Percentiles rank a stretch among this genome's conserved stretches.
Conservation (phyloP, 2,113 vertebrate species). For the Ctenodactylus gundi region DNA sequence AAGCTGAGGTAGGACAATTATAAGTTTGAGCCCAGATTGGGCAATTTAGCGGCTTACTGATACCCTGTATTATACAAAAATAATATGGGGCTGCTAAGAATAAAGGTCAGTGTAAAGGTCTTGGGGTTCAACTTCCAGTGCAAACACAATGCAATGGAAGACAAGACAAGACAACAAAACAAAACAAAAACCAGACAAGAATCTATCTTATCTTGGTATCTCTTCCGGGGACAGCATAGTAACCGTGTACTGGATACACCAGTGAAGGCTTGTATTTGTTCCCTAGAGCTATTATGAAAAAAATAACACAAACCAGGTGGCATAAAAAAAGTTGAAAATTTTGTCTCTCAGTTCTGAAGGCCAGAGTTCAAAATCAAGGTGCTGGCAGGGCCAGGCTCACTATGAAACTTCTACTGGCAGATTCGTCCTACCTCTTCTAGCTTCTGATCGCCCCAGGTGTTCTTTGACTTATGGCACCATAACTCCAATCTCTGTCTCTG, state of each 20-base stretch:
- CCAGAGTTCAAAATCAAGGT: neutral
- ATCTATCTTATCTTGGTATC: neutral
- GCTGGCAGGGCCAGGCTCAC: neutral
- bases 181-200: too few relatives aligned
- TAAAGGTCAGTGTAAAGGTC: too few relatives aligned
- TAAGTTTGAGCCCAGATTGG: too few relatives aligned
- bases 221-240: neutral
- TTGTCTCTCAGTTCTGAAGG: neutral
- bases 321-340: neutral
- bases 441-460: neutral
- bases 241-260: neutral
- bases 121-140: too few relatives aligned
- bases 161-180: too few relatives aligned
- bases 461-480: neutral
- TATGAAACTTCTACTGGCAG: neutral
- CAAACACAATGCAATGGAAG: too few relatives aligned
- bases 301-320: neutral
- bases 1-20: too few relatives aligned
- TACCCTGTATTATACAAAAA: too few relatives aligned
- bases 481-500: neutral
- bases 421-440: neutral
- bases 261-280: neutral
- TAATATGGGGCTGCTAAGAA: too few relatives aligned
- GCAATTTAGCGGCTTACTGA: too few relatives aligned
- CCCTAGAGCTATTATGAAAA: neutral